Evolutionary conservation across 2,113 vertebrate genomes (phyloP).

Genomic region (Meleagris gallopavo): DNA sequence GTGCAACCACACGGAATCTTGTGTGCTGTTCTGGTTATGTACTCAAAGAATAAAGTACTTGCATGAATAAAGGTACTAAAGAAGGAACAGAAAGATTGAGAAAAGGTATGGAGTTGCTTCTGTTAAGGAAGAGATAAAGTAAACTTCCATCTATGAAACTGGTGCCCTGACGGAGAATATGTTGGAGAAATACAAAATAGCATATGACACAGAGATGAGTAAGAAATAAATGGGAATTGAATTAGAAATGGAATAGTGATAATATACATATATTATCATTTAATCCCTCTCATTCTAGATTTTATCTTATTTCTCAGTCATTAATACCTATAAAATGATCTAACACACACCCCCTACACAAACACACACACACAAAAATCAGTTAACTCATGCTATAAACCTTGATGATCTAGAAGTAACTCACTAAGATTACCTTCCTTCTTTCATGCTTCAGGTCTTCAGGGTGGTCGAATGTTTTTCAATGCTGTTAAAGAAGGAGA

Average conservation of each 20-base stretch:
- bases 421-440: not conserved
- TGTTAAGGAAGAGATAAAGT: not conserved
- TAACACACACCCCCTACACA: not conserved
- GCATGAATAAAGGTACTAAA: not conserved
- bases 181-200: not conserved
- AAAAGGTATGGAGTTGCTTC: not conserved
- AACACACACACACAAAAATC: not conserved
- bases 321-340: not conserved
- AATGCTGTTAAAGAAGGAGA: slow-evolving; percentile 96
- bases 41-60: not conserved
- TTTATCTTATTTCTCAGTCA: not conserved
- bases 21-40: accelerated
- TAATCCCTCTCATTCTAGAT: not conserved
- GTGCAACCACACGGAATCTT: accelerated
- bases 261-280: not conserved
- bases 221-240: not conserved
- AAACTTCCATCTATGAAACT: not conserved
- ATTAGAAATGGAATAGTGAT: not conserved
- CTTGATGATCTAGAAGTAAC: not conserved
- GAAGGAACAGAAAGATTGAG: not conserved
- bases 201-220: not conserved
- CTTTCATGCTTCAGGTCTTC: slow-evolving; percentile 83
- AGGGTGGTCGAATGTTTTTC: slow-evolving; percentile 92
- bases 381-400: not conserved
- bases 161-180: not conserved